These are phyloP conservation scores for Pasiphila rectangulata DNA, from an alignment of 2,888 invertebrate genomes.

Conservation along the genomic window DNA sequence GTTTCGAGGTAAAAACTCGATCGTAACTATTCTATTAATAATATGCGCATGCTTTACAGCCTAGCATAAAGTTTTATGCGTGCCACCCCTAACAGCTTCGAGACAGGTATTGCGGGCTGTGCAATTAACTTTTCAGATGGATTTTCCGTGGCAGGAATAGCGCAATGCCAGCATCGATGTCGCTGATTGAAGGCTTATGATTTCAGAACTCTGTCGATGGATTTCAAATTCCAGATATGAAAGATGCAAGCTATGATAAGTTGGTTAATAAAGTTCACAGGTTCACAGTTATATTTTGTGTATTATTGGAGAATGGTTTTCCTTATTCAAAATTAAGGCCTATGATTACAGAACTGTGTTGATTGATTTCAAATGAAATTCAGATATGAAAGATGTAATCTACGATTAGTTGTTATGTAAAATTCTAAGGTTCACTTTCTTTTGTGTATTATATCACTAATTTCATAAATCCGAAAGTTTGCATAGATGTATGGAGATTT, in stretches of 20 bases:
- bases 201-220: slow-evolving; percentile 9
- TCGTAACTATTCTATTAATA: slow-evolving; percentile 31
- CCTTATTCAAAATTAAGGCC: no score
- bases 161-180: slow-evolving; percentile 44
- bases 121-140: slow-evolving; percentile 66
- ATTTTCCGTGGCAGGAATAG: slow-evolving; percentile 50
- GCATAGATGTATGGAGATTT: no score
- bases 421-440: no score
- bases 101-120: slow-evolving; percentile 51
- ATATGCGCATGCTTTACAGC: slow-evolving; percentile 26
- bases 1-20: slow-evolving; percentile 7
- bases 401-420: no score
- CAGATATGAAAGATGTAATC: no score
- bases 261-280: no score
- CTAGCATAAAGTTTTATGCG: slow-evolving; percentile 27
- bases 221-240: background rate
- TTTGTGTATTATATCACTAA: no score
- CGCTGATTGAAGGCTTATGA: slow-evolving; percentile 21
- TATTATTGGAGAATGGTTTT: no score
- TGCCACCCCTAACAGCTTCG: slow-evolving; percentile 46
- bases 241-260: background rate
- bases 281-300: no score
- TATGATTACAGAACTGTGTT: no score
- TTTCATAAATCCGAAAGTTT: no score
- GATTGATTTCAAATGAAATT: no score